These are phyloP conservation scores for Xanthorhoe spadicearia DNA, from an alignment of 2,888 invertebrate genomes.

Conservation along the genomic window DNA sequence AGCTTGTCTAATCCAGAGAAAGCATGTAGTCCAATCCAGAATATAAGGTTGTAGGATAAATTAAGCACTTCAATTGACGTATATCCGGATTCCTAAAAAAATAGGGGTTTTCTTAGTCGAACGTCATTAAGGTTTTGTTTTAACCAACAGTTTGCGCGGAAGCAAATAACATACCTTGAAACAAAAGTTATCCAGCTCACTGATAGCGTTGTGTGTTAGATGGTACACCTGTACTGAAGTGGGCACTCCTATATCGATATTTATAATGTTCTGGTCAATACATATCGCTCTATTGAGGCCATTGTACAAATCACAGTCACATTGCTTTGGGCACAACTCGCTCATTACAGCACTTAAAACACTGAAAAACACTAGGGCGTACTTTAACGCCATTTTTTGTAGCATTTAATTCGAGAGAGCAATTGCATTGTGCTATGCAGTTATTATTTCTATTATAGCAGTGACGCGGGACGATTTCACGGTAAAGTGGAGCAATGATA, in stretches of 20 bases:
- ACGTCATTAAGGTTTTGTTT: not conserved
- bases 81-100: constrained; percentile 75
- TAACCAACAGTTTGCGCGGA: not conserved
- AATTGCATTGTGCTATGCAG: constrained; percentile 62
- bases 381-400: constrained; percentile 65
- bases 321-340: constrained; percentile 80
- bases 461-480: constrained; percentile 56
- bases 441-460: constrained; percentile 46
- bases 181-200: constrained; percentile 84
- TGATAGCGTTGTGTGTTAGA: constrained; percentile 86
- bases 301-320: constrained; percentile 81
- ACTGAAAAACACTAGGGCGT: constrained; percentile 47
- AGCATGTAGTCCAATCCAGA: constrained; percentile 86
- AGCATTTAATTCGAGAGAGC: constrained; percentile 32
- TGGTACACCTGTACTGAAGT: constrained; percentile 85
- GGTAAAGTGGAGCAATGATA: constrained; percentile 69
- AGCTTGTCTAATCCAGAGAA: constrained; percentile 82
- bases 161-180: constrained; percentile 79
- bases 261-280: constrained; percentile 85
- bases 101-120: not conserved
- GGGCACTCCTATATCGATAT: constrained; percentile 85
- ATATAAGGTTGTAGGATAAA: constrained; percentile 85
- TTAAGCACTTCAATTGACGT: constrained; percentile 78
- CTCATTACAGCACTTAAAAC: constrained; percentile 42
- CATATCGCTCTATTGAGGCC: constrained; percentile 80